These are phyloP conservation scores for Chromis chromis DNA, from an alignment of 2,797 vertebrate species.

Conservation along the genomic window DNA sequence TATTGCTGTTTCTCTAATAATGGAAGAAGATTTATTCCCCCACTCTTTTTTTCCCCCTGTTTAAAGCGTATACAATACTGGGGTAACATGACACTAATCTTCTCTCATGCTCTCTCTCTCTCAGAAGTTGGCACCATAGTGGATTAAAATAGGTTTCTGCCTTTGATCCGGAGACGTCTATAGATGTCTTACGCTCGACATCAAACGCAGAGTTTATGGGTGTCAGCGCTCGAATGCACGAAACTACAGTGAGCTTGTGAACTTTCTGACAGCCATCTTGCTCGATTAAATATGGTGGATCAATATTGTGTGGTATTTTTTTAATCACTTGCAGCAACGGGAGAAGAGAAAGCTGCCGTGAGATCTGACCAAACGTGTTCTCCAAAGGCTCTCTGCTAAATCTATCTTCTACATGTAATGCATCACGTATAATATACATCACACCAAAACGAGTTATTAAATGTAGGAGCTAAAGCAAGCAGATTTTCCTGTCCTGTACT, in stretches of 20 bases:
- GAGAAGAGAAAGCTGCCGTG: background rate
- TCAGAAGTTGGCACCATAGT: constrained; percentile 53
- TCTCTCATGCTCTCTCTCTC: constrained; percentile 11
- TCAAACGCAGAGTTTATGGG: constrained; percentile 36
- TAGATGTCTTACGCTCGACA: constrained; percentile 25
- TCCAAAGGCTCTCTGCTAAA: too few relatives aligned
- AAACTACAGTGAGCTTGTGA: background rate
- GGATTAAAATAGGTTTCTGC: constrained; percentile 62
- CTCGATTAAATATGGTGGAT: background rate
- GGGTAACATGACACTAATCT: constrained; percentile 56
- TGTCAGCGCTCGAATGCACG: constrained; percentile 6
- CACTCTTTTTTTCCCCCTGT: background rate
- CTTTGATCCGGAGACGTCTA: constrained; percentile 55
- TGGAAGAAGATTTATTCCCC: background rate
- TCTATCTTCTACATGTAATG: too few relatives aligned
- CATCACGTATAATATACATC: too few relatives aligned
- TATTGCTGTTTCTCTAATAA: background rate
- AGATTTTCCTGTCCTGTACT: too few relatives aligned
- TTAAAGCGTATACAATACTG: constrained; percentile 14
- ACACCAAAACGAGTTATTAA: too few relatives aligned
- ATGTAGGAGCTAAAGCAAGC: too few relatives aligned
- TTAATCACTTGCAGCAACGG: background rate
- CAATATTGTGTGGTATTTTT: background rate
- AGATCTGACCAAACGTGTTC: too few relatives aligned
- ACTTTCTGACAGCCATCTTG: background rate